Percentiles rank a stretch among this genome's conserved stretches.
phyloP scores from a whole-genome alignment of 2,888 invertebrate species.

The Eilema sororculum region DNA sequence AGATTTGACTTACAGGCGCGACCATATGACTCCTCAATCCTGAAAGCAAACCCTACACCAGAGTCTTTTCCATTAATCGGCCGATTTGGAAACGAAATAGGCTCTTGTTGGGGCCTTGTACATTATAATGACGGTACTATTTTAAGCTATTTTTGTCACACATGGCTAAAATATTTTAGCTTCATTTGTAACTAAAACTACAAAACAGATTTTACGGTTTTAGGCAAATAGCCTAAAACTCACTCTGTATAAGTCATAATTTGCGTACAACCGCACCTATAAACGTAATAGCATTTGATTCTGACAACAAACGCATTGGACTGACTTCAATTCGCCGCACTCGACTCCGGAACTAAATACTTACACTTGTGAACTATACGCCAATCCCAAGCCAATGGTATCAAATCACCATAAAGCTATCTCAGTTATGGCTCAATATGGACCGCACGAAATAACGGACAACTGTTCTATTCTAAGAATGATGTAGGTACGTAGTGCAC shows the following conservation, averaged over 20 bases:
- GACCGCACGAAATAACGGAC: slow-evolving; percentile 76
- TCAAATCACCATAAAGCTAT: slow-evolving; percentile 85
- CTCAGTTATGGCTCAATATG: slow-evolving; percentile 67
- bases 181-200: background rate
- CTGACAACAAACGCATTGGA: slow-evolving; percentile 46
- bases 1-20: no score
- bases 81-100: no score
- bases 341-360: slow-evolving; percentile 54
- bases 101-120: no score
- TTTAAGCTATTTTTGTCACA: no score
- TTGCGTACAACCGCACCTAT: slow-evolving; percentile 23
- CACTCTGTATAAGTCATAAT: background rate
- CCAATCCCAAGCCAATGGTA: slow-evolving; percentile 83
- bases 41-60: no score
- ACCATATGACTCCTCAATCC: no score
- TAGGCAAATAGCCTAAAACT: background rate
- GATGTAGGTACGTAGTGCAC: slow-evolving; percentile 70
- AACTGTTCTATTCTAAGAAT: slow-evolving; percentile 65
- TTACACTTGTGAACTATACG: slow-evolving; percentile 69
- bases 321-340: slow-evolving; percentile 49
- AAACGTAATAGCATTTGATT: slow-evolving; percentile 40
- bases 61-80: no score
- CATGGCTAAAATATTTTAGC: no score
- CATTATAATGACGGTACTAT: no score
- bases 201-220: slow-evolving; percentile 3